Evolutionary conservation across 1,140 invertebrate species (phyloP), one percentile per base, ranked within the genome.

Genomic region (Nixonia krombeini): DNA sequence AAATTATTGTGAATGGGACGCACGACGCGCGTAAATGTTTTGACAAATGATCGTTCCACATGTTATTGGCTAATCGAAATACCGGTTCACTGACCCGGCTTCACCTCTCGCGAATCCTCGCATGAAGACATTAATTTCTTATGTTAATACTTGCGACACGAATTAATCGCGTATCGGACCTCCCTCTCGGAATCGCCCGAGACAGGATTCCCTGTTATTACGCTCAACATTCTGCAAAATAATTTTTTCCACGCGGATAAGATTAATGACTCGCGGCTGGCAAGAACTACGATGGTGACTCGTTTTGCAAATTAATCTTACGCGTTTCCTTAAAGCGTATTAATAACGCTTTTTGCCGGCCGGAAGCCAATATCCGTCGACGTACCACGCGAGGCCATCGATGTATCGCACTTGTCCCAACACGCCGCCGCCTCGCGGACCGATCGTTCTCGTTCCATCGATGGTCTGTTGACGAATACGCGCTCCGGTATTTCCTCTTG

Each of bases 291-390:
- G 68, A 78, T 76, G 67, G 73, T 65, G 71, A 76, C 70, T 76
- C 74, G 73, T 73, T 79, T 79, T 75, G 75, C 76, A 77, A 77
- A 79, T 79, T 79, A 79, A 79, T 79, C 76, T 79, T 76, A 72
- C 72, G 70, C 68, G 72, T 77, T 79, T 79, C 76, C 76, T 79
- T 77, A 76, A 77, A 77, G 70, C 73, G 68, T 73, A 76, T 79
- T 79, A 75, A 77, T 75, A 79, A 78, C 57, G 61, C 69, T 73
- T 79, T 75, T 74, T 69, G 45, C 49, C 6, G 47, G 28, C 58
- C 41, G 46, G 62, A 66, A 66, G 62, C 62, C 65, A 66, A 63
- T 65, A 65, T 53, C 51, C 55, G 18, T 21, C 57, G 56, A 50
- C 49, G 45, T 51, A 58, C 29, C 40, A 28, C 65, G 62, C 62